phyloP scores from a whole-genome alignment of 2,888 invertebrate species.

The Meta bourneti region DNA sequence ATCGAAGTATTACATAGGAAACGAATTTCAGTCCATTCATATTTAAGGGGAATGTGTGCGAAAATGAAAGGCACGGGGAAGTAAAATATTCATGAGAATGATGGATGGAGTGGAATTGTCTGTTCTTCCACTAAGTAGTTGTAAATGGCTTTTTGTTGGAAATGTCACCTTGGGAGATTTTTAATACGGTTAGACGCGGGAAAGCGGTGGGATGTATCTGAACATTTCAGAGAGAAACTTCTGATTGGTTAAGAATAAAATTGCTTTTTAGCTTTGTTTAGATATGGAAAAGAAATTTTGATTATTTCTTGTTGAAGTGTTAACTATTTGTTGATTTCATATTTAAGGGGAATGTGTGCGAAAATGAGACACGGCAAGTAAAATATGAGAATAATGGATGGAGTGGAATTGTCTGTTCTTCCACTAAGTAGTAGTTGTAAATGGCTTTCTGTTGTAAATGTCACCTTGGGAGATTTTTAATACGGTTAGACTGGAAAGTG shows the following conservation, averaged over 20 bases:
- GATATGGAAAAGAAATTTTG: too few relatives aligned
- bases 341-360: neutral
- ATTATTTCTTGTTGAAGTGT: too few relatives aligned
- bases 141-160: neutral
- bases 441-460: conserved; percentile 5
- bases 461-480: neutral
- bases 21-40: neutral
- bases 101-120: conserved; percentile 2
- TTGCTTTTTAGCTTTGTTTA: too few relatives aligned
- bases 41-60: neutral
- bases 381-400: neutral
- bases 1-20: conserved; percentile 16
- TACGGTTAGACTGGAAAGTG: too few relatives aligned
- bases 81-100: neutral
- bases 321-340: too few relatives aligned
- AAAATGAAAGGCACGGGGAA: neutral
- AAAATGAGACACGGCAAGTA: neutral
- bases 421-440: neutral
- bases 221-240: too few relatives aligned
- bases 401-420: neutral
- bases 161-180: neutral
- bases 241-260: too few relatives aligned
- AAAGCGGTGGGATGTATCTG: too few relatives aligned
- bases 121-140: neutral
- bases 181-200: neutral